A percentile compares a stretch with the other conserved stretches of the same genome.
These are phyloP conservation scores for Antheraea mylitta DNA, from an alignment of 1,140 invertebrate species.

Conservation along the genomic window DNA sequence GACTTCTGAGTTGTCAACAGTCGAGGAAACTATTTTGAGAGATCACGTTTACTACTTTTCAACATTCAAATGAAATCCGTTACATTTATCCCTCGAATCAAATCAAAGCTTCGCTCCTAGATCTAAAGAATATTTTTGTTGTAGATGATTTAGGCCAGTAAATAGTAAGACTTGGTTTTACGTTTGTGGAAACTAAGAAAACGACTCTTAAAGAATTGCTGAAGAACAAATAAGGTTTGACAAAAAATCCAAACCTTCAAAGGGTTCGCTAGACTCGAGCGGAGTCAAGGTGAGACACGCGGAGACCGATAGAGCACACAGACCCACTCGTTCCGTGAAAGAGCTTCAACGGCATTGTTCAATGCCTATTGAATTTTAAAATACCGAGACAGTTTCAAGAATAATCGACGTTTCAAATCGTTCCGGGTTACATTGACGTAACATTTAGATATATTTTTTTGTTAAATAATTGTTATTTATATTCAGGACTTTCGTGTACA, in stretches of 20 bases:
- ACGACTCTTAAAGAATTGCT: not conserved
- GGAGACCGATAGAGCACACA: slow-evolving; percentile 22
- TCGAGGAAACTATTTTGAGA: slow-evolving; percentile 1
- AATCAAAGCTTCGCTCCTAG: too few relatives aligned
- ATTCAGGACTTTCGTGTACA: too few relatives aligned
- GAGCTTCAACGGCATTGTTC: not conserved
- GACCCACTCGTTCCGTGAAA: slow-evolving; percentile 10
- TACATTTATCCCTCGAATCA: not conserved
- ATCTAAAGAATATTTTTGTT: too few relatives aligned
- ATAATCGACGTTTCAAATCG: not conserved
- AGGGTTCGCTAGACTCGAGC: not conserved
- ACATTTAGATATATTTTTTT: too few relatives aligned
- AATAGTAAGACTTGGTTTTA: not conserved
- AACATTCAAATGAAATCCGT: not conserved
- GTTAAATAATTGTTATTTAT: too few relatives aligned
- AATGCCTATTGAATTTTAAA: not conserved
- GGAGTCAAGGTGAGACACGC: slow-evolving; percentile 18
- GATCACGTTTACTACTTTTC: not conserved
- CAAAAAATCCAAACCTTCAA: not conserved
- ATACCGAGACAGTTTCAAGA: not conserved
- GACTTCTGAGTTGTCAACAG: not conserved
- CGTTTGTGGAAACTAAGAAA: not conserved
- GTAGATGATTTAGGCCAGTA: too few relatives aligned
- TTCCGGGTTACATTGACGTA: not conserved
- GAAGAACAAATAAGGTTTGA: not conserved